These are phyloP conservation scores for Buteo buteo DNA, from an alignment of 2,113 vertebrate genomes.

Conservation along the genomic window DNA sequence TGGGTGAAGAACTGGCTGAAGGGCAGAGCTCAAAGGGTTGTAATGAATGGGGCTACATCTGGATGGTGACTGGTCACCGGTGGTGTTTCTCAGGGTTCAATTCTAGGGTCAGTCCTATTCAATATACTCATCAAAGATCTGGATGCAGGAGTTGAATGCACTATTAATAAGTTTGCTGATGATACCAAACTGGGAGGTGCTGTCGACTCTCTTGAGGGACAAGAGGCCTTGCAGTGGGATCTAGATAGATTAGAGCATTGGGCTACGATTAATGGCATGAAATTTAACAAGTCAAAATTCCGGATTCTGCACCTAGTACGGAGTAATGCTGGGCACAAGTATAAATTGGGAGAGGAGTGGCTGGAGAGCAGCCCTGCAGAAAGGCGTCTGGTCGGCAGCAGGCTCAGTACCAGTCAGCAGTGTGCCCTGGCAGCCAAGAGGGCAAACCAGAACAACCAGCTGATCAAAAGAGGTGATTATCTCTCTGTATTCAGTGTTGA, in stretches of 20 bases:
- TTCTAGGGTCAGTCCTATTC: background rate
- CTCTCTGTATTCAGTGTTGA: background rate
- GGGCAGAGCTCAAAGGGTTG: accelerated
- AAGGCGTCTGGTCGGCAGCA: background rate
- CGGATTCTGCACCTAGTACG: background rate
- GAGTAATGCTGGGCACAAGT: background rate
- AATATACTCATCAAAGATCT: background rate
- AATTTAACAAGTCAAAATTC: background rate
- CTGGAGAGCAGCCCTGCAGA: background rate
- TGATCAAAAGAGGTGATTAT: background rate
- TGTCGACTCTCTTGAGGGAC: background rate
- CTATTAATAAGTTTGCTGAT: background rate
- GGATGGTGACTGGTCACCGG: background rate
- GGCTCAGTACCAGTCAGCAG: background rate
- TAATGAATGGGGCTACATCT: background rate
- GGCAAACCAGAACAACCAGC: background rate
- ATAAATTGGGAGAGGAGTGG: background rate
- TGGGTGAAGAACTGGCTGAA: background rate
- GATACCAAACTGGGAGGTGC: background rate
- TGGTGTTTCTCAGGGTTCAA: no score
- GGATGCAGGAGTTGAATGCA: background rate
- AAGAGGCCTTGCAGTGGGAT: background rate
- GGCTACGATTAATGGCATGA: background rate
- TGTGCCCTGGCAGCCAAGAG: background rate
- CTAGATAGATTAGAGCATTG: background rate